Conservation (phyloP, 2,888 invertebrate genomes). For the Teleogryllus oceanicus region DNA sequence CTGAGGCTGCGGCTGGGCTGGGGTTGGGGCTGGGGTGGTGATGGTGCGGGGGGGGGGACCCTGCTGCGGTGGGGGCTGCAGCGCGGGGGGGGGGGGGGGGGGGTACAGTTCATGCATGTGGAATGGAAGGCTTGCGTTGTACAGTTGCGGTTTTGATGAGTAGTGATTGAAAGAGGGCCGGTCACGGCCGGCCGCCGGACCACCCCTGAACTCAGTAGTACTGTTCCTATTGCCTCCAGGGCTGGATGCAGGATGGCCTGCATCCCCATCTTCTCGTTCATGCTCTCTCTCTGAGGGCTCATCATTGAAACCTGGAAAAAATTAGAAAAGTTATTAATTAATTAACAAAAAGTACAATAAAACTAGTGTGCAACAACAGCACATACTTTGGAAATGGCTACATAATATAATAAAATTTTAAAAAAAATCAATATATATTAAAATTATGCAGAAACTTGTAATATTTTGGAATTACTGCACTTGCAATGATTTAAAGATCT, state of each 20-base stretch:
- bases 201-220: not conserved
- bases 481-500: too few species aligned
- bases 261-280: slow-evolving; percentile 4
- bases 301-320: slow-evolving; percentile 4
- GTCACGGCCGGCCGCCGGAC: slow-evolving; percentile 27
- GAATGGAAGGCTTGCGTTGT: slow-evolving; percentile 38
- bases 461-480: too few species aligned
- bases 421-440: too few species aligned
- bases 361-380: not conserved
- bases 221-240: not conserved
- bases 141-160: slow-evolving; percentile 42
- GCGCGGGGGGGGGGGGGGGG: slow-evolving; percentile 36
- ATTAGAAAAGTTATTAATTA: too few species aligned
- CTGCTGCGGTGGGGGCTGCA: slow-evolving; percentile 30
- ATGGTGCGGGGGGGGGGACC: slow-evolving; percentile 34
- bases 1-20: slow-evolving; percentile 36
- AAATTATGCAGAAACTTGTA: too few species aligned
- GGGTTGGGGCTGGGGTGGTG: slow-evolving; percentile 34
- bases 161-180: slow-evolving; percentile 41
- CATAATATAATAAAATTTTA: not conserved
- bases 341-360: not conserved
- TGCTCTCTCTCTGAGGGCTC: not conserved
- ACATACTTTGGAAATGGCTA: not conserved
- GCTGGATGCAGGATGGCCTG: not conserved
- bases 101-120: slow-evolving; percentile 39